A percentile compares a stretch with the other conserved stretches of the same genome.
Evolutionary conservation across 2,113 vertebrate genomes (phyloP).

Genomic region (Alouatta palliata): DNA sequence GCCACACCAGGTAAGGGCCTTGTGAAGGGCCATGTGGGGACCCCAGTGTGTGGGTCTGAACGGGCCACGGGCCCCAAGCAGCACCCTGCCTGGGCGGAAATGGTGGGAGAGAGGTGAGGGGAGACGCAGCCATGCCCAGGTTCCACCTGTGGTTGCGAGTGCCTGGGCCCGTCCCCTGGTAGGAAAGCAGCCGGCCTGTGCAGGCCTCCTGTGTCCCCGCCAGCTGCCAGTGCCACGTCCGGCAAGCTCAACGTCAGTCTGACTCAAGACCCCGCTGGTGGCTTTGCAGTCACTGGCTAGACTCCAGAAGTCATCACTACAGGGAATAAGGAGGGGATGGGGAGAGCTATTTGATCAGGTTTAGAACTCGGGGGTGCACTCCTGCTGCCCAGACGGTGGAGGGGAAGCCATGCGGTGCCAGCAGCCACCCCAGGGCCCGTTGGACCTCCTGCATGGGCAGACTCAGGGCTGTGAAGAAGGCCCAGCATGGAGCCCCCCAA

Average conservation of each 20-base stretch:
- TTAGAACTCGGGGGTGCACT: background rate
- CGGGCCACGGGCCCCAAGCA: background rate
- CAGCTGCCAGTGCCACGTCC: background rate
- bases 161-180: too few relatives aligned
- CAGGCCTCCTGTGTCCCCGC: too few relatives aligned
- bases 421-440: accelerated
- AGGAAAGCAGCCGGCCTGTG: background rate
- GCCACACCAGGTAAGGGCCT: background rate
- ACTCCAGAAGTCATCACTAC: background rate
- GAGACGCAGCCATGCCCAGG: background rate
- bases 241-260: too few relatives aligned
- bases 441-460: accelerated
- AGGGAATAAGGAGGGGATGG: too few relatives aligned
- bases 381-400: too few relatives aligned
- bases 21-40: background rate
- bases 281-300: background rate
- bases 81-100: background rate
- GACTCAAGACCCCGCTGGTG: background rate
- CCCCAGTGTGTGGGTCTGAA: too few relatives aligned
- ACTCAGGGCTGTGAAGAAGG: too few relatives aligned
- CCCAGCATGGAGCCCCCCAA: accelerated
- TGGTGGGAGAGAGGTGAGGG: too few relatives aligned
- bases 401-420: accelerated
- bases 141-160: accelerated
- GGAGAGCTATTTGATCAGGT: too few relatives aligned